A percentile compares a stretch with the other conserved stretches of the same genome.
These are phyloP conservation scores for Tokudaia tokunoshimensis DNA, from an alignment of 2,797 vertebrate genomes.

Conservation along the genomic window DNA sequence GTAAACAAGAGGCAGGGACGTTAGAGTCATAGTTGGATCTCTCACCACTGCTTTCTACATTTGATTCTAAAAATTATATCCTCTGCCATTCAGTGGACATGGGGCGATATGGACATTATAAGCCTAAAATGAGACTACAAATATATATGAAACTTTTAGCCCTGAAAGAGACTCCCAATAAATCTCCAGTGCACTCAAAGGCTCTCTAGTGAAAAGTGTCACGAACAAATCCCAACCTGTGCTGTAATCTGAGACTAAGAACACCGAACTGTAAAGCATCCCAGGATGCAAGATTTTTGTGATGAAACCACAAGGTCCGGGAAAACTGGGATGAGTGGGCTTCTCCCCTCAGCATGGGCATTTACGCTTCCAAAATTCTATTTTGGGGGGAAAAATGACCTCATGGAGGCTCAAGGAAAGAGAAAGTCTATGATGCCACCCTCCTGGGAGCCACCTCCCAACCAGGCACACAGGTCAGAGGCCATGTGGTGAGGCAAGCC, in stretches of 20 bases:
- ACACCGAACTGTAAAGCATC: neutral
- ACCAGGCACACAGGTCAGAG: neutral
- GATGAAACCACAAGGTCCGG: accelerated
- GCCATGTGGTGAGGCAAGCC: neutral
- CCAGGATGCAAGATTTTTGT: accelerated
- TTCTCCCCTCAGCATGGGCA: no score
- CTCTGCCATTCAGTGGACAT: neutral
- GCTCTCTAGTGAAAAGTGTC: accelerated
- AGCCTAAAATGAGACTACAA: accelerated
- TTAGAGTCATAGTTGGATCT: no score
- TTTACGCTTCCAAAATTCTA: neutral
- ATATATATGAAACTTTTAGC: accelerated
- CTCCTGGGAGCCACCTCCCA: accelerated
- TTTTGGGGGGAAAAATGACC: accelerated
- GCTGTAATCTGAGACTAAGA: accelerated
- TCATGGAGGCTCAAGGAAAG: neutral
- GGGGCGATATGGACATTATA: accelerated
- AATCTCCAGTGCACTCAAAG: neutral
- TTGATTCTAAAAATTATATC: accelerated
- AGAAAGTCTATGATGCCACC: accelerated
- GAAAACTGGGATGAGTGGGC: neutral
- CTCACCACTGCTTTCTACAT: neutral
- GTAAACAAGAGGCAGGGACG: neutral
- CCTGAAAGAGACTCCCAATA: neutral
- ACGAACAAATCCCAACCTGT: neutral